phyloP scores from a whole-genome alignment of 53 echinoderm and acorn worm species.

The Arbacia lixula region DNA sequence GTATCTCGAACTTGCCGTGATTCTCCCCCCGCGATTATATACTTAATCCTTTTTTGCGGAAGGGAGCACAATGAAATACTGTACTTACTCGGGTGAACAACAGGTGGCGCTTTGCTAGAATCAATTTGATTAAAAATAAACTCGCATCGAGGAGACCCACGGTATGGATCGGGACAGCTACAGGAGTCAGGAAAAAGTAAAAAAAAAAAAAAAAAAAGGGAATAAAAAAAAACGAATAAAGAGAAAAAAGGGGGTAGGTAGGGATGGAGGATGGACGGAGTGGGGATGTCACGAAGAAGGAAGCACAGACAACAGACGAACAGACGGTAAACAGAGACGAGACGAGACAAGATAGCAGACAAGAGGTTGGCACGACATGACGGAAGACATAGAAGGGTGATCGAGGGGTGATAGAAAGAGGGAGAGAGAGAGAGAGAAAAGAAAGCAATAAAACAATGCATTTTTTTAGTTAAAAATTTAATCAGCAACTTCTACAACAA shows the following conservation, averaged over 20 bases:
- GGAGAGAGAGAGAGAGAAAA: constrained; percentile 51
- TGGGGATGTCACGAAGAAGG: background rate
- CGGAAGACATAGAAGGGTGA: background rate
- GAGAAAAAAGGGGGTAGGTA: constrained; percentile 11
- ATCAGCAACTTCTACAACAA: background rate
- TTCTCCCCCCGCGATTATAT: constrained; percentile 1
- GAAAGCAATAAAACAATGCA: constrained; percentile 49
- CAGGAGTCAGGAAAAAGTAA: constrained; percentile 20
- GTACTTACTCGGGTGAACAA: constrained; percentile 53
- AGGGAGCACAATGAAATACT: too few species aligned
- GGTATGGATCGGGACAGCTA: constrained; percentile 59
- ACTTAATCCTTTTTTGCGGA: too few species aligned
- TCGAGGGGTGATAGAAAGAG: constrained; percentile 6
- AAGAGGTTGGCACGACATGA: background rate
- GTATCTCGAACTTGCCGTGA: background rate
- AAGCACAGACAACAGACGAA: constrained; percentile 11
- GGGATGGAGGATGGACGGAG: background rate
- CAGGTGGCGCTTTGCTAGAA: constrained; percentile 40
- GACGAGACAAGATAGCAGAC: constrained; percentile 4
- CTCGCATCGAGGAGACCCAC: constrained; percentile 38
- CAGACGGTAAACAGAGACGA: constrained; percentile 26
- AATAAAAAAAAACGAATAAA: constrained; percentile 10
- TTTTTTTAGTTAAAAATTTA: constrained; percentile 26
- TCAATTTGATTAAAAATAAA: constrained; percentile 8
- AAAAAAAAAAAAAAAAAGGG: constrained; percentile 3